A percentile compares a stretch with the other conserved stretches of the same genome.
Conservation (phyloP, 1,140 invertebrate species). For the Latrodectus geometricus region DNA sequence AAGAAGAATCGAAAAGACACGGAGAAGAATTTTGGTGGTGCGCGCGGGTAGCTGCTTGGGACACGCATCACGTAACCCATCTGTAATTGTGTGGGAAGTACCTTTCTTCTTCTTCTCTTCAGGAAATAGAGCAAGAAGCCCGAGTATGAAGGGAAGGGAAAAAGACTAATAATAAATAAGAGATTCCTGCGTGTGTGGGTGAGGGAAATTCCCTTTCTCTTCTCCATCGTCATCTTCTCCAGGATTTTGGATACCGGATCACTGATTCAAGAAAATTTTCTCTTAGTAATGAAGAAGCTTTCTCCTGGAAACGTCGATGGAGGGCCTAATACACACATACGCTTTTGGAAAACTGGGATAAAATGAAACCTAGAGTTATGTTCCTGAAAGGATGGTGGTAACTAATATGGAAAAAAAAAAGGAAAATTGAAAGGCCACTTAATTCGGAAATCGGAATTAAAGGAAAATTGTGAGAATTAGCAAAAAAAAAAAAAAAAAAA, state of each 20-base stretch:
- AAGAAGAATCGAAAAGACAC: no score
- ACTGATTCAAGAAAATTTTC: slow-evolving; percentile 6
- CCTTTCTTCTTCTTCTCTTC: neutral
- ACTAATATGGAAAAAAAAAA: no score
- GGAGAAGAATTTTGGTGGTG: neutral
- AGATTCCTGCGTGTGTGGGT: neutral
- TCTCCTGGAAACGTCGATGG: neutral
- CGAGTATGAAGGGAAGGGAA: neutral
- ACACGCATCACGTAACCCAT: neutral
- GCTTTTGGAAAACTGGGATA: no score
- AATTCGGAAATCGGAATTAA: no score
- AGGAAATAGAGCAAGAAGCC: slow-evolving; percentile 16
- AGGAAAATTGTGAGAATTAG: no score
- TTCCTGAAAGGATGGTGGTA: no score
- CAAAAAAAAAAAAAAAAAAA: no score
- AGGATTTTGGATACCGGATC: neutral
- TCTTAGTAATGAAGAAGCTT: neutral
- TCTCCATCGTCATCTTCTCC: neutral
- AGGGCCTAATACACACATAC: no score
- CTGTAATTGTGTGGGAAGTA: slow-evolving; percentile 28
- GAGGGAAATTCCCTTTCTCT: neutral
- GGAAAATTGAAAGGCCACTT: no score
- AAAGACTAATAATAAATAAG: neutral
- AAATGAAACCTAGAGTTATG: no score
- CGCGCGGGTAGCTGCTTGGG: neutral